These are phyloP conservation scores for Knipowitschia caucasica DNA, from an alignment of 2,797 vertebrate species.

Conservation along the genomic window DNA sequence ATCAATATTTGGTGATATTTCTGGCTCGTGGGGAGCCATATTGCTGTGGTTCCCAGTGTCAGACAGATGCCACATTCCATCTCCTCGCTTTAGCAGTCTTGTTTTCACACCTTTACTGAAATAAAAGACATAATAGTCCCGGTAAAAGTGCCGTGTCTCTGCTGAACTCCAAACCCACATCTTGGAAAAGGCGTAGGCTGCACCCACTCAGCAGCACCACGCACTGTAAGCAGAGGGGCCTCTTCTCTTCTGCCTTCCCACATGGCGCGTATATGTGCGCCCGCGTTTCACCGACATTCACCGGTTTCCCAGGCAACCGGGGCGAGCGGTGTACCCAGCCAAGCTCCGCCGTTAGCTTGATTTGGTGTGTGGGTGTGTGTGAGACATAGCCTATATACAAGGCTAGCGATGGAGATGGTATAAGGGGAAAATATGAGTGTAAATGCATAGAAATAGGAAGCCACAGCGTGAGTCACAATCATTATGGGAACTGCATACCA, in stretches of 20 bases:
- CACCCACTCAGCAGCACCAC: constrained; percentile 21
- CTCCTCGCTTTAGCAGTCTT: not conserved
- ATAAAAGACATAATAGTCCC: not conserved
- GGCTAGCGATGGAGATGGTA: constrained; percentile 42
- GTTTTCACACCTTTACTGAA: constrained; percentile 17
- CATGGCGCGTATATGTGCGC: constrained; percentile 63
- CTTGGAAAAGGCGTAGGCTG: constrained; percentile 28
- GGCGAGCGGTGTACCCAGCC: constrained; percentile 69
- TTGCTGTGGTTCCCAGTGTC: constrained; percentile 12
- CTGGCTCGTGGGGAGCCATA: constrained; percentile 24
- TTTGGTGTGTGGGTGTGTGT: constrained; percentile 71
- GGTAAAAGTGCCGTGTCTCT: constrained; percentile 24
- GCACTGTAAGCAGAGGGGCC: not conserved
- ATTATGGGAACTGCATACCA: not conserved
- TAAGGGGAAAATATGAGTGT: constrained; percentile 21
- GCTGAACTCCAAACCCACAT: constrained; percentile 30
- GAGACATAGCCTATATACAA: constrained; percentile 67
- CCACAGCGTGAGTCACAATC: constrained; percentile 8
- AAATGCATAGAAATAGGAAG: constrained; percentile 10
- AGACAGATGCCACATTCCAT: constrained; percentile 12
- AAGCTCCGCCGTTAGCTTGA: constrained; percentile 63
- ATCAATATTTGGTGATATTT: not conserved
- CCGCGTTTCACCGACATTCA: constrained; percentile 69
- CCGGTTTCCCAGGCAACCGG: constrained; percentile 77
- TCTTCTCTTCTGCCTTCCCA: constrained; percentile 56